Evolutionary conservation across 1,140 invertebrate species (phyloP).

Genomic region (Anoplophora glabripennis): DNA sequence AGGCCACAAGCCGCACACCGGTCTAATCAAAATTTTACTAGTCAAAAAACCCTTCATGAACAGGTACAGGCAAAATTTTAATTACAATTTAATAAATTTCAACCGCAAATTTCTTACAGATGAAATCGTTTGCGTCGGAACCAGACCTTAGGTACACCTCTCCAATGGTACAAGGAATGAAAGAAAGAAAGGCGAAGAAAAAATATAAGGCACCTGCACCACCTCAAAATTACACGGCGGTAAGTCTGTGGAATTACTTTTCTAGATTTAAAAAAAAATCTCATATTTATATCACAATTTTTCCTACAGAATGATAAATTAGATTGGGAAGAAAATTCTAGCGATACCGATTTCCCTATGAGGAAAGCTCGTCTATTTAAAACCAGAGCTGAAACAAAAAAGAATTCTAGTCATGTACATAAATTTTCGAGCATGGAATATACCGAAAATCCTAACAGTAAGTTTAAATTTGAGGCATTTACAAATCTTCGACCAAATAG

Average conservation of each 20-base stretch:
- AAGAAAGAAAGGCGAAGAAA: slow-evolving; percentile 55
- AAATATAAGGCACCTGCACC: slow-evolving; percentile 65
- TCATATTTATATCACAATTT: neutral
- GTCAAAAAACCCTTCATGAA: slow-evolving; percentile 17
- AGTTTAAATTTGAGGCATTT: too few species aligned
- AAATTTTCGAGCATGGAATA: slow-evolving; percentile 11
- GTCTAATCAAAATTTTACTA: slow-evolving; percentile 22
- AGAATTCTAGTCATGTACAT: slow-evolving; percentile 45
- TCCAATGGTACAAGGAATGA: slow-evolving; percentile 31
- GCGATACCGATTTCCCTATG: slow-evolving; percentile 46
- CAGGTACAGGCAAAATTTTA: neutral
- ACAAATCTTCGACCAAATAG: slow-evolving; percentile 41
- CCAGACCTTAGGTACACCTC: slow-evolving; percentile 58
- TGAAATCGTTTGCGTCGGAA: slow-evolving; percentile 67
- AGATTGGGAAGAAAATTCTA: slow-evolving; percentile 22
- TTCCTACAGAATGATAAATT: neutral
- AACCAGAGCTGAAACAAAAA: slow-evolving; percentile 68
- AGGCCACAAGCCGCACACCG: slow-evolving; percentile 8
- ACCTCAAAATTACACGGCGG: slow-evolving; percentile 41
- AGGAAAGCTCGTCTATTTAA: slow-evolving; percentile 65
- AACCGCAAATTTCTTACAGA: slow-evolving; percentile 22
- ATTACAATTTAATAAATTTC: neutral
- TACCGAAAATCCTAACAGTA: slow-evolving; percentile 19
- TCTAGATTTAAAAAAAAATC: neutral
- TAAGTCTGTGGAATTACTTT: slow-evolving; percentile 16